These are phyloP conservation scores for Crypturellus undulatus DNA, from an alignment of 2,113 vertebrate genomes.

Conservation along the genomic window DNA sequence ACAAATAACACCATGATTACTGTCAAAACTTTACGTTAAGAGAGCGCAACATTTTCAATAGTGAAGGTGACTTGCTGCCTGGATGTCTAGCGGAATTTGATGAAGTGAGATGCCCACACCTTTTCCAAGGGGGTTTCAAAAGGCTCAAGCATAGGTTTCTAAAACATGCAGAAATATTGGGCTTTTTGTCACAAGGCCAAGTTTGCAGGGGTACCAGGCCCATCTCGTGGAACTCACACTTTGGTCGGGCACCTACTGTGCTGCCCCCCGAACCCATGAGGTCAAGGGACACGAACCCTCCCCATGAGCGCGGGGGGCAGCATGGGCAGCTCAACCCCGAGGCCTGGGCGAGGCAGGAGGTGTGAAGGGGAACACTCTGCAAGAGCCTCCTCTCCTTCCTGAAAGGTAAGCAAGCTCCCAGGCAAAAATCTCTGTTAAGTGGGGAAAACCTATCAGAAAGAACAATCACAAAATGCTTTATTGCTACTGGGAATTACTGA, in stretches of 20 bases:
- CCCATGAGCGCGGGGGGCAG: neutral
- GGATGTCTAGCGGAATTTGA: neutral
- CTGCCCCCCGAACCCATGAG: fast-evolving
- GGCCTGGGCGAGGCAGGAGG: neutral
- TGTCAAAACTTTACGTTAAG: neutral
- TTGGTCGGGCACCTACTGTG: fast-evolving
- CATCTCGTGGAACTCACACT: neutral
- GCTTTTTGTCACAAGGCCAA: neutral
- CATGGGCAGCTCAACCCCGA: neutral
- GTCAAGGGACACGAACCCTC: neutral
- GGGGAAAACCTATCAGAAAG: neutral
- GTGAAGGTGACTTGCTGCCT: neutral
- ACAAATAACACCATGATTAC: neutral
- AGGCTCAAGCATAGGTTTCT: neutral
- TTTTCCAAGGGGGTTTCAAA: neutral
- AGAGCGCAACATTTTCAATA: neutral
- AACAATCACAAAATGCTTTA: slow-evolving; percentile 6
- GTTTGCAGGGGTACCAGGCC: neutral
- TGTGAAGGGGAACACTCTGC: neutral
- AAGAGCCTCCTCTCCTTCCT: neutral
- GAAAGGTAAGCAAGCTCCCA: neutral
- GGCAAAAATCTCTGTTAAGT: slow-evolving; percentile 1
- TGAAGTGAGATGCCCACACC: neutral
- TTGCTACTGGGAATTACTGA: slow-evolving; percentile 8
- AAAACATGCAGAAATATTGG: neutral